phyloP scores from a whole-genome alignment of 1,140 invertebrate genomes.

The Atopsyche davidsoni region DNA sequence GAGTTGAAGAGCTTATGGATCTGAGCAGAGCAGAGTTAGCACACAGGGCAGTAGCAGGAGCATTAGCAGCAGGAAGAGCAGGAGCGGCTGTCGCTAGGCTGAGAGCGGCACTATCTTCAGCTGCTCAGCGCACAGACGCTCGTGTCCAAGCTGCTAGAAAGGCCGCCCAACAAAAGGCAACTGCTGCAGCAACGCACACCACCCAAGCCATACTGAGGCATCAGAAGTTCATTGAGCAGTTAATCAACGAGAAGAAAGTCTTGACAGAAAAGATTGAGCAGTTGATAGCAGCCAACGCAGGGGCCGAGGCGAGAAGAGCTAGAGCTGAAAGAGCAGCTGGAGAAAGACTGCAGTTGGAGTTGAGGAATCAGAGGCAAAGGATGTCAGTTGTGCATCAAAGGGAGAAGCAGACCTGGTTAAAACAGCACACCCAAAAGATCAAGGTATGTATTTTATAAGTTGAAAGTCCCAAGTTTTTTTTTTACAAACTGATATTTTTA shows the following conservation, averaged over 20 bases:
- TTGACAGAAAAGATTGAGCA: constrained; percentile 26
- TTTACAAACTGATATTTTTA: no score
- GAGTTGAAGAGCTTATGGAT: constrained; percentile 29
- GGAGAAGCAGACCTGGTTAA: constrained; percentile 27
- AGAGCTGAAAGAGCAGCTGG: constrained; percentile 16
- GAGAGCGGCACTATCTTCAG: constrained; percentile 12
- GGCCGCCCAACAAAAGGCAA: constrained; percentile 16
- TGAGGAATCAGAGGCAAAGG: constrained; percentile 26
- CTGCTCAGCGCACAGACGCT: constrained; percentile 11
- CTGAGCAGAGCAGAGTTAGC: constrained; percentile 27
- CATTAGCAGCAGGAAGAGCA: constrained; percentile 21
- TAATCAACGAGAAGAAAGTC: constrained; percentile 24
- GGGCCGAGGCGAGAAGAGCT: constrained; percentile 22
- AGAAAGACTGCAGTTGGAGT: constrained; percentile 25
- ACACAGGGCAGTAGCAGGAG: constrained; percentile 24
- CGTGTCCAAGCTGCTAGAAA: constrained; percentile 10
- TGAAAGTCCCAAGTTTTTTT: not conserved
- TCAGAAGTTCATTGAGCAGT: constrained; percentile 29
- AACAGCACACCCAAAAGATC: constrained; percentile 29
- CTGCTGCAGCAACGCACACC: constrained; percentile 13
- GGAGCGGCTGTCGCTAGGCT: constrained; percentile 16
- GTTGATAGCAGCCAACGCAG: constrained; percentile 20
- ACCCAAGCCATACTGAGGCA: constrained; percentile 18
- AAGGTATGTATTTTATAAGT: constrained; percentile 23
- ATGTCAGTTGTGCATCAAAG: constrained; percentile 24